Evolutionary conservation across 2,888 invertebrate species (phyloP).

Genomic region (Drosophila atripex): DNA sequence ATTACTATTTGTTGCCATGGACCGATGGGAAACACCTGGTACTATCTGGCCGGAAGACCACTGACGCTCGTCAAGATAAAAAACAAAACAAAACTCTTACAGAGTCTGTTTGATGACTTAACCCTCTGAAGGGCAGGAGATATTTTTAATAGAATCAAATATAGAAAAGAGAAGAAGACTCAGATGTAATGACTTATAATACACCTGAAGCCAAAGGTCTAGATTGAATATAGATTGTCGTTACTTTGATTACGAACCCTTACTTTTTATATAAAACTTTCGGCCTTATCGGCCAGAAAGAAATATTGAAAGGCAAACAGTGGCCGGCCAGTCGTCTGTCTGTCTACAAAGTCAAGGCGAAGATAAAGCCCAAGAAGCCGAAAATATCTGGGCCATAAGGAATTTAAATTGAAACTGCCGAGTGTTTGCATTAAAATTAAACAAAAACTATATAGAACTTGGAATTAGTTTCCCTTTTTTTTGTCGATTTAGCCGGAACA

Average conservation of each 20-base stretch:
- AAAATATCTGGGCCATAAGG: constrained; percentile 17
- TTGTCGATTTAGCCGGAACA: constrained; percentile 21
- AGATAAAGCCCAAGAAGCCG: constrained; percentile 21
- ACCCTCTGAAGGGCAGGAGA: too few species aligned
- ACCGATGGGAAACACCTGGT: constrained; percentile 2
- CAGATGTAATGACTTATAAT: too few species aligned
- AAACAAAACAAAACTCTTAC: too few species aligned
- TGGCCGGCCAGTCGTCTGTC: constrained; percentile 9
- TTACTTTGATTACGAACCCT: not conserved
- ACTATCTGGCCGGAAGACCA: constrained; percentile 1
- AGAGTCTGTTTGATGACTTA: too few species aligned
- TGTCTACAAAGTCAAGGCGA: constrained; percentile 29
- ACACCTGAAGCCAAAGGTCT: not conserved
- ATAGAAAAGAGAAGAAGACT: too few species aligned
- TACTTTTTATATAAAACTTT: not conserved
- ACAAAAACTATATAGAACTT: constrained; percentile 7
- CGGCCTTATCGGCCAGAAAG: constrained; percentile 46
- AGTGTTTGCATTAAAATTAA: constrained; percentile 13
- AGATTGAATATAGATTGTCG: not conserved
- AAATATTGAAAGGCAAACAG: constrained; percentile 1
- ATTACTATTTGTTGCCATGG: constrained; percentile 29
- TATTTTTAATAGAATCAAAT: too few species aligned
- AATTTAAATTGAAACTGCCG: constrained; percentile 7
- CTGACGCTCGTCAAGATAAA: not conserved
- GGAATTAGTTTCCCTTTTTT: not conserved